Base-by-base conservation (phyloP, 2,797 vertebrate genomes). In the Falco cherrug region DNA sequence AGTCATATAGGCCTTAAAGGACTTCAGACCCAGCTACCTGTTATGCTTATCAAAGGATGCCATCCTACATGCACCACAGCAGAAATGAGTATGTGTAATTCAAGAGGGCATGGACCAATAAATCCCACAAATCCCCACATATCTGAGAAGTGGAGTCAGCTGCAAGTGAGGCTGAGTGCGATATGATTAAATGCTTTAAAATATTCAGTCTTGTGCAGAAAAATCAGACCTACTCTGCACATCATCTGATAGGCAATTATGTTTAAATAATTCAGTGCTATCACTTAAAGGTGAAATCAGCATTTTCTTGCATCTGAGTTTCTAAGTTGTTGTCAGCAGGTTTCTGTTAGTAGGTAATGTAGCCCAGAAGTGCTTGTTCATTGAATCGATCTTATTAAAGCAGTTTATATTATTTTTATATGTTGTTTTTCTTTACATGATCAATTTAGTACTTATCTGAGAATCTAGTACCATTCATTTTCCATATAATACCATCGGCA, bases 121-220 rank as follows among this genome's bases (percentile, higher is more conserved):
- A 67, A 63, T 47, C 35, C 60, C 50, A 5, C 48, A 90, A 84
- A 85, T 39, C n/a, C 45, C 75, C 24, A 89, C 25, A n/a, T 80
- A 57, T 53, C 37, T 75, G 75, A 87, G 68, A 94, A 96, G 21
- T 77, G 16, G 57, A 85, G 87, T 94, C 92, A 96, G 79, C 68
- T 90, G 75, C 75, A 85, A 75, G 22, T 43, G 53, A 84, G 29
- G 35, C 64, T 89, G 91, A 93, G 91, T 85, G 33, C 57, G 82
- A 68, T 87, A 71, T 78, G 82, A 96, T 93, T 94, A 95, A 95
- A 85, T 85, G 41, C 64, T 77, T 85, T 94, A 71, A 94, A 94
- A 96, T 80, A 93, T 89, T 95, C 92, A 85, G 31, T 45, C 56
- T 92, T 92, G 11, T 83, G 71, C 33, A 91, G 68, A 89, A 96